Conservation (phyloP, 2,113 vertebrate species). For the Forbesichthys papilliferus region DNA sequence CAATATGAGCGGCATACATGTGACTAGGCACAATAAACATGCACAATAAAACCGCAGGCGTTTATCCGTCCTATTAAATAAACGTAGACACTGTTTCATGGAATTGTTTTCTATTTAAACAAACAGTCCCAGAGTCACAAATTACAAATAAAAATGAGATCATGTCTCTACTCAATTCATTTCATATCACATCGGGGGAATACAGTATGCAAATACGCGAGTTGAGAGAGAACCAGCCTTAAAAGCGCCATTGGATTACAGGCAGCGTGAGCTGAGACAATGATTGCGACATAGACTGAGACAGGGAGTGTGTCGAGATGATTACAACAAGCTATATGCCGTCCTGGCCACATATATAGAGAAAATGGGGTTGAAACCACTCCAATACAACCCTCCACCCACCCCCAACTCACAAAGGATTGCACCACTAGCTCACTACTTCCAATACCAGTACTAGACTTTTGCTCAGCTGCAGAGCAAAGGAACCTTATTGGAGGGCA, state of each 20-base stretch:
- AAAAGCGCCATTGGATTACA: conserved; percentile 69
- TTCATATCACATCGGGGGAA: conserved; percentile 61
- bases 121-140: conserved; percentile 67
- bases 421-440: conserved; percentile 45
- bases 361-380: conserved; percentile 32
- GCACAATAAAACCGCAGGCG: conserved; percentile 34
- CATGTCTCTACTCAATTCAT: conserved; percentile 64
- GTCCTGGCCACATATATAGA: conserved; percentile 43
- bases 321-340: conserved; percentile 57
- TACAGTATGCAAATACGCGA: conserved; percentile 58
- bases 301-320: conserved; percentile 35
- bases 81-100: conserved; percentile 56
- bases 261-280: conserved; percentile 61
- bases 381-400: conserved; percentile 19
- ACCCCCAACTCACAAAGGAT: conserved; percentile 46
- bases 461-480: conserved; percentile 48
- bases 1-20: not conserved
- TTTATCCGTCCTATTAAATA: conserved; percentile 44
- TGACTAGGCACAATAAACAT: conserved; percentile 9
- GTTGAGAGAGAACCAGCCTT: conserved; percentile 7
- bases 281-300: conserved; percentile 43
- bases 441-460: conserved; percentile 61
- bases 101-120: conserved; percentile 67
- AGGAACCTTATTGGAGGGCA: conserved; percentile 41
- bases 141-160: conserved; percentile 67